Conservation (phyloP, 2,113 vertebrate genomes). For the Okapia johnstoni region DNA sequence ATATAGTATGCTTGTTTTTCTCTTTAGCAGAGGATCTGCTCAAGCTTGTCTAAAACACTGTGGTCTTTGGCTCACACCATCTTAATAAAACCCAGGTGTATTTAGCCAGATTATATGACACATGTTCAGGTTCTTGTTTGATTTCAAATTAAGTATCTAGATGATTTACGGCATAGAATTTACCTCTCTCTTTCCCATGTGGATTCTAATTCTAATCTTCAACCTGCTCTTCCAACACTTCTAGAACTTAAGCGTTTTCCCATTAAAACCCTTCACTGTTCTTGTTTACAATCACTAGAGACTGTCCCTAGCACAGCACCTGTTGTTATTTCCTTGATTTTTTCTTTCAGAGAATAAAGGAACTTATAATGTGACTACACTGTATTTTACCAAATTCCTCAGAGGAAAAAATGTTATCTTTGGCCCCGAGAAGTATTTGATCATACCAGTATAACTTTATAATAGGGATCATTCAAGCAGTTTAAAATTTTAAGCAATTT, state of each 20-base stretch:
- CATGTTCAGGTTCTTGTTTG: conserved; percentile 80
- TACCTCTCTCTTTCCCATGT: conserved; percentile 69
- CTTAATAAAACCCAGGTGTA: conserved; percentile 83
- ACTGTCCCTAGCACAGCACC: conserved; percentile 75
- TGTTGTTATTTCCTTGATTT: conserved; percentile 74
- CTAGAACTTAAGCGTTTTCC: conserved; percentile 65
- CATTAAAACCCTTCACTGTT: conserved; percentile 72
- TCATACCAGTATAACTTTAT: conserved; percentile 43
- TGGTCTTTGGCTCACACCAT: conserved; percentile 79
- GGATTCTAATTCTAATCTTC: conserved; percentile 81
- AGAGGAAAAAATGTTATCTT: conserved; percentile 50
- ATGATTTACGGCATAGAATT: conserved; percentile 82
- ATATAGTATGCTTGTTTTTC: conserved; percentile 54
- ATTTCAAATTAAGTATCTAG: conserved; percentile 83
- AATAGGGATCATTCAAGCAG: conserved; percentile 61
- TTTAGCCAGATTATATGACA: conserved; percentile 83
- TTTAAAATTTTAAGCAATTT: conserved; percentile 33
- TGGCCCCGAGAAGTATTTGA: conserved; percentile 60
- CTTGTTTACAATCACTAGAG: conserved; percentile 78
- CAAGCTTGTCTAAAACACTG: conserved; percentile 74
- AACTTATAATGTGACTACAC: conserved; percentile 67
- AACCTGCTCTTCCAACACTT: conserved; percentile 80
- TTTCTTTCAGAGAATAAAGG: conserved; percentile 61
- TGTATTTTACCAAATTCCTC: conserved; percentile 71
- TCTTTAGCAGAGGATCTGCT: conserved; percentile 66